Evolutionary conservation across 2,797 vertebrate species (phyloP).

Genomic region (Rousettus madagascariensis): DNA sequence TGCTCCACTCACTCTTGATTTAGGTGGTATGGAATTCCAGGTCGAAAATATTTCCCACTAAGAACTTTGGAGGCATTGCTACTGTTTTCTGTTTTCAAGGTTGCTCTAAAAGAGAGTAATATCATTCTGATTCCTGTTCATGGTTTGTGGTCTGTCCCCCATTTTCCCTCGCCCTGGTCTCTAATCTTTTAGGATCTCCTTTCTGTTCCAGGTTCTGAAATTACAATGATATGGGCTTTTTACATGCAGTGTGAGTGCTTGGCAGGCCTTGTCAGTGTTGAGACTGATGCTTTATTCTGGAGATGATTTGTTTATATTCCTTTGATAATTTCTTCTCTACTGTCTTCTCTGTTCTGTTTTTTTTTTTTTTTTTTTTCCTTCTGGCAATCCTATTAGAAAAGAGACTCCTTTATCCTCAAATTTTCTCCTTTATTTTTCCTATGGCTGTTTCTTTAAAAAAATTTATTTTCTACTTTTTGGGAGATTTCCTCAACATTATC

Average conservation of each 20-base stretch:
- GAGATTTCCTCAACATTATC: not conserved
- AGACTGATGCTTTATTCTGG: not conserved
- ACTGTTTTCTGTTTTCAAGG: not conserved
- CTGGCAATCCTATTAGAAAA: no score
- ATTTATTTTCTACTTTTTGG: not conserved
- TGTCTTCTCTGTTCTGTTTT: no score
- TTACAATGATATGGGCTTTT: not conserved
- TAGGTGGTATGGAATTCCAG: not conserved
- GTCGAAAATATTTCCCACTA: not conserved
- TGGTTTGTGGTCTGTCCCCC: not conserved
- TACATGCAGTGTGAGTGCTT: not conserved
- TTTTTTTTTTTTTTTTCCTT: no score
- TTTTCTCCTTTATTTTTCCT: no score
- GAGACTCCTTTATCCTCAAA: no score
- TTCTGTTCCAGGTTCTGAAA: not conserved
- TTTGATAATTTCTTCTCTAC: no score
- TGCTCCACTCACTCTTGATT: not conserved
- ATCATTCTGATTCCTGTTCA: not conserved
- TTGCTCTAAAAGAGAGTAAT: not conserved
- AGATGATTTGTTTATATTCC: no score
- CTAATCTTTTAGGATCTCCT: not conserved
- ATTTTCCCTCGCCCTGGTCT: not conserved
- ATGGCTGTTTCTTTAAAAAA: not conserved
- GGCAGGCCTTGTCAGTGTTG: not conserved
- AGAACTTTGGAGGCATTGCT: not conserved